These are phyloP conservation scores for Drosophila eugracilis DNA, from an alignment of 1,140 invertebrate genomes.

Conservation along the genomic window DNA sequence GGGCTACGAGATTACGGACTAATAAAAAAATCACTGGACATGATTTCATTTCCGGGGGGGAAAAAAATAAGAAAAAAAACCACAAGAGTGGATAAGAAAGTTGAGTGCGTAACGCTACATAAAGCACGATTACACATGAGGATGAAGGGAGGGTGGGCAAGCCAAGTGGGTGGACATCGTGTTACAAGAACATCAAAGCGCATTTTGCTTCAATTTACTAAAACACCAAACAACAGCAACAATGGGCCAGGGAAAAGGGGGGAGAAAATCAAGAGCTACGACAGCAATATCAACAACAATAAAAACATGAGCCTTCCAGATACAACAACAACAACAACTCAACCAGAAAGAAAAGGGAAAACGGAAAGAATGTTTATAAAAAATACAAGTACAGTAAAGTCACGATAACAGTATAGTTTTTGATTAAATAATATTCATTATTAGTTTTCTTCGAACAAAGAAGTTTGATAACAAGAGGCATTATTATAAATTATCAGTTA, in stretches of 20 bases:
- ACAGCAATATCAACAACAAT: conserved; percentile 44
- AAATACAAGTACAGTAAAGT: conserved; percentile 8
- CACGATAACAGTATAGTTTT: background rate
- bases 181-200: conserved; percentile 77
- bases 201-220: conserved; percentile 84
- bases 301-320: conserved; percentile 22
- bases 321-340: conserved; percentile 14
- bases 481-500: no score
- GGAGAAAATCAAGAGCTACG: conserved; percentile 29
- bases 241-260: conserved; percentile 7
- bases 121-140: conserved; percentile 79
- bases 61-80: conserved; percentile 19
- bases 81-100: conserved; percentile 48
- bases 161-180: conserved; percentile 39
- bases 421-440: background rate
- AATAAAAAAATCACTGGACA: conserved; percentile 78
- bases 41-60: conserved; percentile 55
- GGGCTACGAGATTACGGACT: conserved; percentile 10
- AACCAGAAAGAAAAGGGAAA: conserved; percentile 28
- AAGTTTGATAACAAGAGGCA: no score
- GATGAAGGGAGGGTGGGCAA: conserved; percentile 2
- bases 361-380: conserved; percentile 12
- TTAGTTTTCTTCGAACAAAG: no score
- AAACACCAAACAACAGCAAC: conserved; percentile 71
- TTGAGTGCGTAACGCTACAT: conserved; percentile 82